Base-by-base conservation (phyloP, 53 echinoderm and acorn worm genomes). In the Astropecten irregularis region DNA sequence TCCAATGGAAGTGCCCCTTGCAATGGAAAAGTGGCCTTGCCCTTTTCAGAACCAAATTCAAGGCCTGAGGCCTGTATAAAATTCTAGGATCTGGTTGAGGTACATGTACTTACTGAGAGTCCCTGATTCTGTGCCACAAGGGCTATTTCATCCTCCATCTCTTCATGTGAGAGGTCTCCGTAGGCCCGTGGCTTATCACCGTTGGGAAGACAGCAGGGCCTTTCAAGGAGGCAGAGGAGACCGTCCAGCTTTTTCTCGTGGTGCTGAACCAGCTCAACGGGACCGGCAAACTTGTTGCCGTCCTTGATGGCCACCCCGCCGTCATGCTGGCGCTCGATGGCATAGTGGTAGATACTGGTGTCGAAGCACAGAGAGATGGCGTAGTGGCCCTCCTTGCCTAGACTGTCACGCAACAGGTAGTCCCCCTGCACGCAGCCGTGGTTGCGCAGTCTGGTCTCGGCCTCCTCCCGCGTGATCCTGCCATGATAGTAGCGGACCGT, bases 261-360 rank as follows among this genome's bases (percentile, higher is more conserved):
- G 81, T 99, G 94, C 11, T 77, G 30, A 1, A 91, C 83, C 23
- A 99, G 94, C 69, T 99, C 99, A 9, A 99, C 81, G 40, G 99
- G 94, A 21, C 99, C 99, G 2, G 66, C 30, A 58, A 99, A 99
- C 46, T 85, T 84, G 77, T 93, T 95, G 20, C 99, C 99, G 68
- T 99, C 99, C 56, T 94, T 92, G 81, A 99, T 99, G 38, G 99
- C 99, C 5, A 99, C 93, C 14, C 85, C 88, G 18, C 94, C 94
- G 55, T 92, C 93, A 47, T 94, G 88, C 49, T 99, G 94, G 3
- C 92, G 68, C 84, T 99, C 92, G 28, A 99, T 92, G 69, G 93
- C 89, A 18, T 99, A 99, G 68, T 99, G 99, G 90, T 94, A 99
- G 51, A 99, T 90, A 28, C 84, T 84, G 33, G 59, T 73, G n/a